Evolutionary conservation across 2,113 vertebrate species (phyloP), one percentile per base, ranked within the genome.

Genomic region (Bolborhynchus lineola): DNA sequence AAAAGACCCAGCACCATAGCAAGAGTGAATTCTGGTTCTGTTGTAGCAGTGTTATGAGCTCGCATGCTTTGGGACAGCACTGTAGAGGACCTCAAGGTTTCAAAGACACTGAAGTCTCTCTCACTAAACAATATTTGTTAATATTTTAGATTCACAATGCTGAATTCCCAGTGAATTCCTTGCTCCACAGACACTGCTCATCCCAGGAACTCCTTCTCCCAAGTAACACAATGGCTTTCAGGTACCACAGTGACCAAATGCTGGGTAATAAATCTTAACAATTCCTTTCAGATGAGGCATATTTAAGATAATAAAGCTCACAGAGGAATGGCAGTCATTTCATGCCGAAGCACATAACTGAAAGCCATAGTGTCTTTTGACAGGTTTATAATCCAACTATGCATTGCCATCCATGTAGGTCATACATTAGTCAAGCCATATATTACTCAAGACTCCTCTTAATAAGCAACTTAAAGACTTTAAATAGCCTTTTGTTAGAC

Each of bases 311-410:
- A 94, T 67, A 78, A 46, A 72, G 39, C 70, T 92, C 42, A 62
- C 18, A 70, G 47, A 93, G 35, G 31, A 95, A 92, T 62, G 57
- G 11, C 39, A 82, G 57, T 87, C 59, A 67, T 88, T 93, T 88
- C 72, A 82, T 69, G 60, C 59, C 44, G 84, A 77, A 78, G 75
- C 63, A 55, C 69, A 79, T 87, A 93, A 90, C 46, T 90, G 94
- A 93, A 96, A 86, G 12, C 10, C 81, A 78, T 82, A 95, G 85
- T 92, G 85, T 59, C 84, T 88, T 91, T 76, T 94, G 85, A 84
- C 92, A 92, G 92, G 87, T 96, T 97, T 95, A 96, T 93, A 96
- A 88, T 86, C 87, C 74, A 86, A 33, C 15, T 31, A 44, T 84
- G 39, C 33, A 31, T 74, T 85, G 50, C 57, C 69, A 71, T 57